Evolutionary conservation across 2,888 invertebrate species (phyloP).

Genomic region (Apamea sordens): DNA sequence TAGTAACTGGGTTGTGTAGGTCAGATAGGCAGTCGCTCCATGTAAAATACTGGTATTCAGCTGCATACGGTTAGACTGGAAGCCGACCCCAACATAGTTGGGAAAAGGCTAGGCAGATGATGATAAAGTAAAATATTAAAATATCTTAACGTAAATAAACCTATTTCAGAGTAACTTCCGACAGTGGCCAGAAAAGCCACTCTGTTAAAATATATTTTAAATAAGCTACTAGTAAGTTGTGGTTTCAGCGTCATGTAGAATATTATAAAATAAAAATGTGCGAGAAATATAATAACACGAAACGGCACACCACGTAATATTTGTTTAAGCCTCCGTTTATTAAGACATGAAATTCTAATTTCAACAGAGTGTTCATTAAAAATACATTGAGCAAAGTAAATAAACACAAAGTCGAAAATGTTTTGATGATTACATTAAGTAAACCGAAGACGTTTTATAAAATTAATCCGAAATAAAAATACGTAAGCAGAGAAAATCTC

Average conservation of each 20-base stretch:
- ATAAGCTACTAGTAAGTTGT: neutral
- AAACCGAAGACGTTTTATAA: constrained; percentile 62
- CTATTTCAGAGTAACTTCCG: neutral
- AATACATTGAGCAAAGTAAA: constrained; percentile 49
- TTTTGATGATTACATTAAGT: constrained; percentile 53
- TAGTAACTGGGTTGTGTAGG: too few relatives aligned
- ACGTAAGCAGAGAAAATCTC: constrained; percentile 70
- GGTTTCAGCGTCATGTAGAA: neutral
- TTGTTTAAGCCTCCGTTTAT: constrained; percentile 36
- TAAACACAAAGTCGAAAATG: constrained; percentile 50
- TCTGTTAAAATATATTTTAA: neutral
- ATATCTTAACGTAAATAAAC: neutral
- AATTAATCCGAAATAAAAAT: constrained; percentile 68
- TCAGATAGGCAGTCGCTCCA: too few relatives aligned
- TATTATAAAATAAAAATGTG: constrained; percentile 28
- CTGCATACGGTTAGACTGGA: too few relatives aligned
- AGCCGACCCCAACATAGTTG: too few relatives aligned
- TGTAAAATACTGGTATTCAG: too few relatives aligned
- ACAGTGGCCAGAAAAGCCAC: neutral
- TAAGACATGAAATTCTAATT: constrained; percentile 54
- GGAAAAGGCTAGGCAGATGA: too few relatives aligned
- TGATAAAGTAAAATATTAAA: neutral
- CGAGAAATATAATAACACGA: constrained; percentile 3
- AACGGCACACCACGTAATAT: constrained; percentile 15
- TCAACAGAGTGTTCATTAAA: constrained; percentile 52